These are phyloP conservation scores for Herpailurus yagouaroundi DNA, from an alignment of 2,113 vertebrate species.

Conservation along the genomic window DNA sequence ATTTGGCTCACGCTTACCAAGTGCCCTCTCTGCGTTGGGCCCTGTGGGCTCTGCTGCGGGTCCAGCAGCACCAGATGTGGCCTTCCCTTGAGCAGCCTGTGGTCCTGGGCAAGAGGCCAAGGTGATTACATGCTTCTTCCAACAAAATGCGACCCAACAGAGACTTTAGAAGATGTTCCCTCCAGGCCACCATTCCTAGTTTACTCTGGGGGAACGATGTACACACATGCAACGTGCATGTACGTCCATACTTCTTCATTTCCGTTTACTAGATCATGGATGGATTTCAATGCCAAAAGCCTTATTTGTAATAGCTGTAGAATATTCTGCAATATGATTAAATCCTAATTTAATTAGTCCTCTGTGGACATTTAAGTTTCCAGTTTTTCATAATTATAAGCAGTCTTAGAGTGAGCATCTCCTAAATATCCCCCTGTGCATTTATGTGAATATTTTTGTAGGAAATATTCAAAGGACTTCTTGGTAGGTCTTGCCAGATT, in stretches of 20 bases:
- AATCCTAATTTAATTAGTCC: not conserved
- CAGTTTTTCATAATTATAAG: not conserved
- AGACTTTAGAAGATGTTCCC: rapidly evolving
- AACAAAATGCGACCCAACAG: not conserved
- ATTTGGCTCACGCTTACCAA: rapidly evolving
- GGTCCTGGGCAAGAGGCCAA: not conserved
- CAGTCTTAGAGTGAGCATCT: not conserved
- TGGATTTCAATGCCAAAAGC: not conserved
- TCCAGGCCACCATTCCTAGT: not conserved
- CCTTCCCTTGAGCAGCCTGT: not conserved
- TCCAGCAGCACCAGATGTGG: rapidly evolving
- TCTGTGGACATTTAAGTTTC: not conserved
- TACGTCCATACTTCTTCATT: not conserved
- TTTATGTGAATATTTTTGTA: not conserved
- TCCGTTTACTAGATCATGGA: not conserved
- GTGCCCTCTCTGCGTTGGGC: not conserved
- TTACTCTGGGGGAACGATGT: rapidly evolving
- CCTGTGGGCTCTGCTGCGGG: not conserved
- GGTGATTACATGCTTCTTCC: not conserved
- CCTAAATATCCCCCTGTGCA: not conserved
- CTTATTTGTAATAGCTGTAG: not conserved
- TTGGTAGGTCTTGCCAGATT: not conserved
- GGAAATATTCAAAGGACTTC: not conserved
- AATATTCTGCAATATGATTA: not conserved
- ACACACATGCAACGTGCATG: rapidly evolving